Evolutionary conservation across 2,797 vertebrate genomes (phyloP), one percentile per base, ranked within the genome.

Genomic region (Eleutherodactylus coqui): DNA sequence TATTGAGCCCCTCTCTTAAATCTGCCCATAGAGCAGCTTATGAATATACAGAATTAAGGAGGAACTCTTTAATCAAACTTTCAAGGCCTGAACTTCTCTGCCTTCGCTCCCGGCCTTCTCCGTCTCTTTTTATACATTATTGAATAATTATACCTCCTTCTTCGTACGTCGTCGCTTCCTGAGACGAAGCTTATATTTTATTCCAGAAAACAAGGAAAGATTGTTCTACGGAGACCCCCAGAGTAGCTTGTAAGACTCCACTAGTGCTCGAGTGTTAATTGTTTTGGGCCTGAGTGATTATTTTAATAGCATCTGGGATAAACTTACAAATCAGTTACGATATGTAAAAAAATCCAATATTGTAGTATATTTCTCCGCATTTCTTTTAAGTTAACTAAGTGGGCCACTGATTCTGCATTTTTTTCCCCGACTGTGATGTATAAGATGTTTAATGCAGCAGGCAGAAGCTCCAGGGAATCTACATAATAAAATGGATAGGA

Each of bases 241-340:
- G 79, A 82, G 85, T 77, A 82, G 45, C 19, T 69, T 64, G 45
- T 19, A 70, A 43, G 64, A 82, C 47, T 55, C 72, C 38, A 69
- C 75, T 38, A 53, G 53, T n/a, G 47, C 43, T 75, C 53, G 72
- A 47, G 72, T 82, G 79, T 82, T 86, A 82, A 86, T 86, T 86
- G 80, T 86, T 70, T 69, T 78, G 80, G 85, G 70, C 79, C 80
- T 70, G 21, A 86, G 79, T 86, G 80, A 77, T 49, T 86, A 78
- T 64, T 70, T 77, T 86, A 82, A 83, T 86, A 78, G 58, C 67
- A 77, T 83, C 36, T 86, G 72, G 72, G 72, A 77, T 82, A 43
- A 51, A 83, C 70, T 67, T 83, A 72, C 32, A 78, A 87, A 51
- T 55, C n/a, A 82, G 41, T 76, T 64, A 45, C 41, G 32, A 72